Base-by-base conservation (phyloP, 2,113 vertebrate species). In the Archocentrus centrarchus region DNA sequence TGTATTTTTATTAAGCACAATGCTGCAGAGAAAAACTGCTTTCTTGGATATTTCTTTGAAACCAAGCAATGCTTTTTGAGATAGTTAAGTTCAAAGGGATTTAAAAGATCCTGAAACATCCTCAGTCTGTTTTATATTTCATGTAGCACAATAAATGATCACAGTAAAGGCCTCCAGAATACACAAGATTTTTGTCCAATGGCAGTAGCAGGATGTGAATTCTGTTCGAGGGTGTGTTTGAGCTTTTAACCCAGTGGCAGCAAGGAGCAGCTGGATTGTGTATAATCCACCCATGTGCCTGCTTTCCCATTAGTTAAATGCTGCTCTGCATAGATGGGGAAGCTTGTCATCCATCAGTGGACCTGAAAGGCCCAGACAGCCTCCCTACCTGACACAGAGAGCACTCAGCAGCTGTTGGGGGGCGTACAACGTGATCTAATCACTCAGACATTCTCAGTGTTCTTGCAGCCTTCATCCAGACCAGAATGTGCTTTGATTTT, bases 301-400 rank as follows among this genome's bases (percentile, higher is more conserved):
- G 85, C 85, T 81, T 80, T 86, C 59, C 82, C 88, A 84, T 94
- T 92, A 91, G 64, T 82, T 86, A 75, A 94, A 87, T 81, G 88
- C 79, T 39, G 62, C 79, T 85, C 75, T 88, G 77, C 50, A 81
- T 84, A 86, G 63, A 64, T 1, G n/a, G 76, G 83, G 62, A 82
- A 88, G 85, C 81, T 83, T 63, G 81, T 87, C 85, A 66, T 81
- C 77, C 59, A 41, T 73, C 62, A 87, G 76, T 80, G 80, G 75
- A 63, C 4, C 79, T 84, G 73, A 82, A 82, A 75, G 60, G 7
- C 13, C 66, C 73, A 14, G 57, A 73, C 39, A 22, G 77, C 32
- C 47, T 80, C 60, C 59, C 30, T 5, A 63, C 63, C 73, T 80
- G 82, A 37, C 59, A 37, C 55, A 59, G 47, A 20, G 75, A 59